Base-by-base conservation (phyloP, 2,888 invertebrate genomes). In the Beris morrisii region DNA sequence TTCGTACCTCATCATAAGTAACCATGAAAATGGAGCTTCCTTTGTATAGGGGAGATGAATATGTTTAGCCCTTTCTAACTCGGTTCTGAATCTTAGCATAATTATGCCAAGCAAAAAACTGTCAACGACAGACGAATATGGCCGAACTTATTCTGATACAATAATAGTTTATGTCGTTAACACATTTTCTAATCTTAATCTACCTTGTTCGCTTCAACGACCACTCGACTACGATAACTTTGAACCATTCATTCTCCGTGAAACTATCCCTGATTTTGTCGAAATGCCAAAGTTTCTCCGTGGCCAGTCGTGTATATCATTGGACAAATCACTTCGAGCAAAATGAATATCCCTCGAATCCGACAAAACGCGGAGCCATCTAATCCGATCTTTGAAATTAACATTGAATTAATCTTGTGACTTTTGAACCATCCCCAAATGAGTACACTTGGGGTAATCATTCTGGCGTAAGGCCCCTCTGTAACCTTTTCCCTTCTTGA, bases 161-260 rank as follows among this genome's bases (percentile, higher is more conserved):
- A 9, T 50, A 52, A 32, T 52, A 61, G 61, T 52, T 61, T 61
- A 22, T 50, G 30, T 38, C 46, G 43, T 11, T 58, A 45, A 58
- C 50, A 59, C 7, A 48, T 31, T 59, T 32, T 32, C 32, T 46
- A 61, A 61, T 61, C 48, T 61, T 50, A 38, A 28, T 43, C 52
- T 38, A 50, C 61, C 61, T 61, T 52, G 11, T 61, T 11, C 52
- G 61, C 61, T 61, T 61, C 61, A 52, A 13, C 52, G 22, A 50
- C 50, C 50, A 59, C 31, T 15, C 31, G 12, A 50, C 52, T 38
- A 12, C 32, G 61, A 61, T 50, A 61, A 52, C 52, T 61, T 61
- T 32, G 46, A 46, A 61, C 4, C 28, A 15, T 50, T 22, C 38
- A 31, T 32, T 59, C 48, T 50, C 38, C 28, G 15, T 38, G 31